Evolutionary conservation across 1,140 invertebrate species (phyloP), one percentile per base, ranked within the genome.

Genomic region (Eurytemora carolleeae): DNA sequence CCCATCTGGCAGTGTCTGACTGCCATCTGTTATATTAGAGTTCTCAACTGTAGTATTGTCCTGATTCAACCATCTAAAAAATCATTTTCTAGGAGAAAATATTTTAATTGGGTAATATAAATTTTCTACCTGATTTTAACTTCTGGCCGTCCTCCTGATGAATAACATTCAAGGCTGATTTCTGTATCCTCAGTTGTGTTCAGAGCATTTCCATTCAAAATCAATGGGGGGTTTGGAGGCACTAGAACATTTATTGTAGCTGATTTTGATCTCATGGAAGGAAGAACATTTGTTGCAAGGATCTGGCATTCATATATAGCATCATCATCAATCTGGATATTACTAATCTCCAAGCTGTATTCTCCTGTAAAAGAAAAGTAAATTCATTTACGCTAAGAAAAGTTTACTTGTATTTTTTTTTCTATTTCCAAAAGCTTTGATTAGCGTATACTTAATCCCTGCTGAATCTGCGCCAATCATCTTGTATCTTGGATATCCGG

Each of bases 381-480:
- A 24, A 58, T 56, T 16, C 20, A 19, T 56, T 56, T 52, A 52
- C 44, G 15, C n/a, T 52, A 15, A 15, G n/a, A 52, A 15, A n/a
- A 52, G n/a, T 15, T n/a, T 15, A 52, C 44, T 15, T 52, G 15
- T 52, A 52, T 52, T 52, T n/a, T n/a, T n/a, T n/a, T n/a, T n/a
- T n/a, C n/a, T n/a, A n/a, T n/a, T n/a, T n/a, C n/a, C n/a, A n/a
- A n/a, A n/a, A n/a, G n/a, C n/a, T n/a, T n/a, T n/a, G n/a, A n/a
- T n/a, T n/a, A n/a, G n/a, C n/a, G n/a, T n/a, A n/a, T n/a, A n/a
- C n/a, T n/a, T n/a, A n/a, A n/a, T 72, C 82, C 86, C 87, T 82
- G 89, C 86, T 73, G 89, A 86, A 71, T 87, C 89, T 68, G 81
- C 91, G 55, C 86, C 90, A 64, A 89, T 83, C 91, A 92, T 95